Percentiles rank a stretch among this genome's conserved stretches.
phyloP scores from a whole-genome alignment of 2,888 invertebrate genomes.

The Pterobdella sp. region DNA sequence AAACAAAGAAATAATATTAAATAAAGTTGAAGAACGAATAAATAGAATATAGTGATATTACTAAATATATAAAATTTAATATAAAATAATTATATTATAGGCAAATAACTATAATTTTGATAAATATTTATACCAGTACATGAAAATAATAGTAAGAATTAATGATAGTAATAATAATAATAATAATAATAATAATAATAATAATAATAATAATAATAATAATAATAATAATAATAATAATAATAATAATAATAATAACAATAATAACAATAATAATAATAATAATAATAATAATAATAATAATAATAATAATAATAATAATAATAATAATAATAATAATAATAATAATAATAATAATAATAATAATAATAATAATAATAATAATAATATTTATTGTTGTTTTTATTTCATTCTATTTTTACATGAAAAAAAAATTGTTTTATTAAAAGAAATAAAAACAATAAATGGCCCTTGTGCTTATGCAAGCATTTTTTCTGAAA shows the following conservation, averaged over 20 bases:
- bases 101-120: too few species aligned
- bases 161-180: background rate
- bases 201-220: constrained; percentile 1
- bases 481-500: too few species aligned
- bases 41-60: too few species aligned
- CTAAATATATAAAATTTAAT: too few species aligned
- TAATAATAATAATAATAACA: background rate
- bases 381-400: background rate
- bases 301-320: constrained; percentile 1
- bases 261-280: background rate
- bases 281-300: constrained; percentile 1
- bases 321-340: constrained; percentile 1
- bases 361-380: constrained; percentile 1
- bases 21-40: too few species aligned
- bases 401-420: too few species aligned
- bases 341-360: constrained; percentile 1
- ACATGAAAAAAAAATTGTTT: too few species aligned
- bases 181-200: constrained; percentile 1
- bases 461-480: too few species aligned
- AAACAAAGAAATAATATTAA: too few species aligned
- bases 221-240: constrained; percentile 1
- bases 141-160: background rate
- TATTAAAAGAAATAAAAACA: too few species aligned
- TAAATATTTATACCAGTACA: background rate
- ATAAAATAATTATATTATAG: too few species aligned